Evolutionary conservation across 1,140 invertebrate genomes (phyloP), one percentile per base, ranked within the genome.

Genomic region (Bathynomus jamesi): DNA sequence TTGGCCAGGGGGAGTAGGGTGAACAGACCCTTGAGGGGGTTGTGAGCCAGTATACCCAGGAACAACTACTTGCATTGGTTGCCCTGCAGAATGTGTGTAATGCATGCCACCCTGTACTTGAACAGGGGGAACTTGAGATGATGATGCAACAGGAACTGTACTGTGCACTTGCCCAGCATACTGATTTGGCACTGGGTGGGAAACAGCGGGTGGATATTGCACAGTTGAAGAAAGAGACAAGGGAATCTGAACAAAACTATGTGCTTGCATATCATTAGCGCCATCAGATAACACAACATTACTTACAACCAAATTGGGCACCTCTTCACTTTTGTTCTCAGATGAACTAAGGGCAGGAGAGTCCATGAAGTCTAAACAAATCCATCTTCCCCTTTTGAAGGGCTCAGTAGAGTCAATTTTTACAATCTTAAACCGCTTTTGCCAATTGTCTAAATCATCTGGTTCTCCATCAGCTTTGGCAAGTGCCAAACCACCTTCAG

Each of bases 401-500:
- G 95, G 95, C 82, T 97, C 94, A 27, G 92, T 92, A 80, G 91
- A 95, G 82, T 95, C 93, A 73, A 97, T 94, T 86, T 96, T 97
- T 27, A 98, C 94, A 77, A 97, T 94, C 86, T 95, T 95, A 82
- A 98, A 98, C 73, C 94, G 76, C 73, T 81, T 80, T 65, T 81
- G 79, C 80, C 80, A 81, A 77, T 73, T 80, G 97, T 99, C 95
- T 95, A 95, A 79, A 92, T 99, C 69, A 95, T 95, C n/a, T 97
- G 98, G 83, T 98, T 98, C 85, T 96, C 96, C 82, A 87, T 94
- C 80, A 97, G 95, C 86, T 95, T 97, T 73, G 95, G 92, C 81
- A 95, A 99, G 83, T 86, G 96, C 72, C 98, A 98, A 87, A 95
- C 96, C 61, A 96, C 94, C 84, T 85, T 99, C n/a, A 94, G 91